Percentiles rank a stretch among this genome's conserved stretches.
phyloP scores from a whole-genome alignment of 2,797 vertebrate species.

The Poeciliopsis gracilis region DNA sequence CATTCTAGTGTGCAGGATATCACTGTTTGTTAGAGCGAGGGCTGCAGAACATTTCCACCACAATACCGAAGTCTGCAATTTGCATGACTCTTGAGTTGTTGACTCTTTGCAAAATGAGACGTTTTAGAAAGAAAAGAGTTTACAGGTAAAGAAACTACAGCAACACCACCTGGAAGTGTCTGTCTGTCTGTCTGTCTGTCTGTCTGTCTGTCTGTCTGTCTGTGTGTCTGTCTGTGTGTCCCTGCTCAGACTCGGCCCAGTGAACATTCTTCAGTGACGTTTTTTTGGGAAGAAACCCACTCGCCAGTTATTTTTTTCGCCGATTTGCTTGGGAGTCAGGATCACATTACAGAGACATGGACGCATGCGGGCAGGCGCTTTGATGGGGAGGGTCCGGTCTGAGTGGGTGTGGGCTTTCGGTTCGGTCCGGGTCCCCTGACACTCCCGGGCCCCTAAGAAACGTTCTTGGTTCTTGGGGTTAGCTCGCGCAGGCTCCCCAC shows the following conservation, averaged over 20 bases:
- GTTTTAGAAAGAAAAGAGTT: background rate
- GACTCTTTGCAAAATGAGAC: background rate
- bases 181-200: background rate
- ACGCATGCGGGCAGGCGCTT: background rate
- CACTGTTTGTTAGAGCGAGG: background rate
- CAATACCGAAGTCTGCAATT: background rate
- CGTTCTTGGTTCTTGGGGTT: slow-evolving; percentile 27
- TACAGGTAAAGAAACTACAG: background rate
- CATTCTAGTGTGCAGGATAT: background rate
- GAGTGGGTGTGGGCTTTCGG: slow-evolving; percentile 25
- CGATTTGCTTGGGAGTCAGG: background rate
- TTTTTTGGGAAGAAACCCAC: background rate
- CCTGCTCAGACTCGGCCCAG: background rate
- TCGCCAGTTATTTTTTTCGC: background rate
- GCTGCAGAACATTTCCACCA: background rate
- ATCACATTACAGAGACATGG: background rate
- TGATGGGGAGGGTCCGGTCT: background rate
- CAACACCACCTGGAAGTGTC: background rate
- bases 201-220: background rate
- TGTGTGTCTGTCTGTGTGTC: background rate
- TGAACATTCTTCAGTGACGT: background rate
- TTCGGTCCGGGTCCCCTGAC: slow-evolving; percentile 28
- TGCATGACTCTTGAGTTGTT: background rate
- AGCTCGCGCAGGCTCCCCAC: slow-evolving; percentile 30
- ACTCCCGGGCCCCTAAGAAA: slow-evolving; percentile 43